Percentiles rank a stretch among this genome's conserved stretches.
These are phyloP conservation scores for Phrynosoma platyrhinos DNA, from an alignment of 2,113 vertebrate genomes.

Conservation along the genomic window DNA sequence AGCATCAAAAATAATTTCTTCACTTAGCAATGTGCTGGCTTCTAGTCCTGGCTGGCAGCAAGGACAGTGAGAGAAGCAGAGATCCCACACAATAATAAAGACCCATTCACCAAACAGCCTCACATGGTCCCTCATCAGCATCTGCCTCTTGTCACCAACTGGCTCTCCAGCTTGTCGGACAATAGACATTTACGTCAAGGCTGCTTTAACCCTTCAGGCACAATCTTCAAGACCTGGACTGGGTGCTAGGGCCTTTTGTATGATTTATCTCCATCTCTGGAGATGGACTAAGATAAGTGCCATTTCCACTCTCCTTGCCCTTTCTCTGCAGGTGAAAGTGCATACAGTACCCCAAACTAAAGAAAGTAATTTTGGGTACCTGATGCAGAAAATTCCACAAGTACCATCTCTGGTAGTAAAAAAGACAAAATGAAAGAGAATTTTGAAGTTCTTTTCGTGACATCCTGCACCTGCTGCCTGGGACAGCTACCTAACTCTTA, in stretches of 20 bases:
- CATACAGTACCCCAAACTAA: too few species aligned
- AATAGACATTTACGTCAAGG: constrained; percentile 37
- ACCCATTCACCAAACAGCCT: constrained; percentile 66
- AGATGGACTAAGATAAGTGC: too few species aligned
- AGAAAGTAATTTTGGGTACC: too few species aligned
- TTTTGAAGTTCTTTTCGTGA: too few species aligned
- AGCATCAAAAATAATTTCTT: constrained; percentile 4
- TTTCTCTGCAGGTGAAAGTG: too few species aligned
- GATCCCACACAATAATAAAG: constrained; percentile 67
- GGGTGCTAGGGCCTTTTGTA: constrained; percentile 47
- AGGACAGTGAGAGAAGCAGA: constrained; percentile 47
- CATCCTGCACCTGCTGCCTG: too few species aligned
- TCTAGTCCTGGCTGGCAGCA: constrained; percentile 67
- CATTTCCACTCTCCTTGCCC: too few species aligned
- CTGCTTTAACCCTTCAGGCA: constrained; percentile 32
- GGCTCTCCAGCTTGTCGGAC: constrained; percentile 64
- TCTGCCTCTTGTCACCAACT: constrained; percentile 79
- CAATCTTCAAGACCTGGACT: constrained; percentile 22
- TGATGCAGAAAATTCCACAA: too few species aligned
- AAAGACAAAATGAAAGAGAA: too few species aligned
- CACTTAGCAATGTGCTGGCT: constrained; percentile 44
- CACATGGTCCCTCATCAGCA: constrained; percentile 76
- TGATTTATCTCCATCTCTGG: too few species aligned
- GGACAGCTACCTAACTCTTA: too few species aligned
- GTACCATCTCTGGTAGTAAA: too few species aligned